phyloP scores from a whole-genome alignment of 2,113 vertebrate species.

The Psephotus haematonotus region DNA sequence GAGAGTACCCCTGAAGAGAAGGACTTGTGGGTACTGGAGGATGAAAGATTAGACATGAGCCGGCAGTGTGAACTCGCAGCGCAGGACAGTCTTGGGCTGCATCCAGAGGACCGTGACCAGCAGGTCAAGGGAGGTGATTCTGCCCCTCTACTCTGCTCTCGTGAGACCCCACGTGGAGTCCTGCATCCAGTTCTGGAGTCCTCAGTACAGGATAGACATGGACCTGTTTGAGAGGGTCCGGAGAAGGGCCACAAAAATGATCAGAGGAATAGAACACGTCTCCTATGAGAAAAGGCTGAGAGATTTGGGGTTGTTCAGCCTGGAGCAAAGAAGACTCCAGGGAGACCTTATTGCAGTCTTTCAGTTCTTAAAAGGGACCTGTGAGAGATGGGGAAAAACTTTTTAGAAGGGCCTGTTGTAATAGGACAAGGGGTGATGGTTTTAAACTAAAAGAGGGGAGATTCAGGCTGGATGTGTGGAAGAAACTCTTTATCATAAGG shows the following conservation, averaged over 20 bases:
- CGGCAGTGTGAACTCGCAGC: not conserved
- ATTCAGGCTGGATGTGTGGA: not conserved
- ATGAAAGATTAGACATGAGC: not conserved
- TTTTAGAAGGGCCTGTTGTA: not conserved
- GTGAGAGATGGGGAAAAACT: not conserved
- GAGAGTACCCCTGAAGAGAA: not conserved
- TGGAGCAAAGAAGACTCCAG: not conserved
- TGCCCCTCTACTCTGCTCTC: not conserved
- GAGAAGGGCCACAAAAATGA: not conserved
- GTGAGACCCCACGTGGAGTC: not conserved
- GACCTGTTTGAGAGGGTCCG: not conserved
- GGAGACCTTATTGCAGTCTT: not conserved
- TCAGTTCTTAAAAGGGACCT: not conserved
- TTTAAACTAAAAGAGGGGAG: not conserved
- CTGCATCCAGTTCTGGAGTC: not conserved
- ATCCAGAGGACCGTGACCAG: not conserved
- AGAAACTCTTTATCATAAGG: not conserved
- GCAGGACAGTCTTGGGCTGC: not conserved
- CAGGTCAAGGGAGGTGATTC: not conserved
- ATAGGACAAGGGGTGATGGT: not conserved
- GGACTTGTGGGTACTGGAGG: not conserved
- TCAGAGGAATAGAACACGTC: not conserved
- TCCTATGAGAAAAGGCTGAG: not conserved
- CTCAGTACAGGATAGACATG: not conserved
- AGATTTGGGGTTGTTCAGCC: not conserved